Percentiles rank a stretch among this genome's conserved stretches.
Conservation (phyloP, 2,888 invertebrate species). For the Allophyes oxyacanthae region DNA sequence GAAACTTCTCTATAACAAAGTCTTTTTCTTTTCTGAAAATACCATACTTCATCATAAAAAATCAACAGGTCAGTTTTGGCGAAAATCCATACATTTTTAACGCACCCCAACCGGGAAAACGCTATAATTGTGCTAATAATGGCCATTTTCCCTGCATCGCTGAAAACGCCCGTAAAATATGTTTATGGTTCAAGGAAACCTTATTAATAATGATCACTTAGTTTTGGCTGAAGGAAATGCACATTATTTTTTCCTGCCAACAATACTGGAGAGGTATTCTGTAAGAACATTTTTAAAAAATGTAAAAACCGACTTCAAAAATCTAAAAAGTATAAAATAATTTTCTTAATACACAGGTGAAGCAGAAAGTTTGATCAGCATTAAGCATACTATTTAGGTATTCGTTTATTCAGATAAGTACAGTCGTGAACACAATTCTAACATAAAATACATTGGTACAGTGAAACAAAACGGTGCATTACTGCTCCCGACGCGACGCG, state of each 20-base stretch:
- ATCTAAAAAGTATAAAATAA: no score
- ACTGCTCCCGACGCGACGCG: slow-evolving; percentile 1
- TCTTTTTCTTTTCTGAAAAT: no score
- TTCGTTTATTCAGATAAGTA: background rate
- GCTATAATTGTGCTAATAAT: slow-evolving; percentile 52
- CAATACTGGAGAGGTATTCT: no score
- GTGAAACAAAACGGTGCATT: slow-evolving; percentile 8
- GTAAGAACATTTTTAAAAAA: no score
- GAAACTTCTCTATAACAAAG: background rate
- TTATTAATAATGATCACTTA: slow-evolving; percentile 43
- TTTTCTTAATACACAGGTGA: no score
- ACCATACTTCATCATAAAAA: slow-evolving; percentile 2
- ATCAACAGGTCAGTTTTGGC: slow-evolving; percentile 46
- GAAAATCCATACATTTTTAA: slow-evolving; percentile 32
- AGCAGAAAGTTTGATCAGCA: no score
- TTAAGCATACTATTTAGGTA: no score
- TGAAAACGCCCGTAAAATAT: slow-evolving; percentile 50
- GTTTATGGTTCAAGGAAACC: slow-evolving; percentile 49
- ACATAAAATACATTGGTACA: slow-evolving; percentile 2
- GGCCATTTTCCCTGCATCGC: slow-evolving; percentile 44
- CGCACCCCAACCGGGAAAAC: slow-evolving; percentile 30
- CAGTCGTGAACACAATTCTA: background rate
- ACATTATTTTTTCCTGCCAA: slow-evolving; percentile 14
- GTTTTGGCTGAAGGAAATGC: slow-evolving; percentile 18
- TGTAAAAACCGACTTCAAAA: no score